Percentiles rank a stretch among this genome's conserved stretches.
Conservation (phyloP, 2,888 invertebrate genomes). For the Tetrapedia diversipes region DNA sequence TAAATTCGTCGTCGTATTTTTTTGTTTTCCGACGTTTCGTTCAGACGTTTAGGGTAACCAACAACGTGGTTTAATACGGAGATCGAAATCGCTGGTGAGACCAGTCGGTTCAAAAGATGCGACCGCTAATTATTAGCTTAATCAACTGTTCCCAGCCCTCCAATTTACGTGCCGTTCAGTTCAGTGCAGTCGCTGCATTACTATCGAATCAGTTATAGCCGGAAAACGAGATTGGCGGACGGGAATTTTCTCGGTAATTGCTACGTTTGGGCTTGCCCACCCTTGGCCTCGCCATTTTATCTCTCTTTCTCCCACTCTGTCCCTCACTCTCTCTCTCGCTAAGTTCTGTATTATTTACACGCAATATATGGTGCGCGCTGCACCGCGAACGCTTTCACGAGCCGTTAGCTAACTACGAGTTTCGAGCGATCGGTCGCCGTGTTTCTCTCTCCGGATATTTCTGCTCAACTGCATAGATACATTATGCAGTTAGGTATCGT, state of each 20-base stretch:
- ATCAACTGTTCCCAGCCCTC: constrained; percentile 15
- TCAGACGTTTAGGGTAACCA: too few relatives aligned
- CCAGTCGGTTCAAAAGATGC: background rate
- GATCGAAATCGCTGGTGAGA: background rate
- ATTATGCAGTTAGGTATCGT: background rate
- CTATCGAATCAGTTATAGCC: constrained; percentile 29
- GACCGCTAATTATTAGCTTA: constrained; percentile 8
- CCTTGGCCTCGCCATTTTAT: background rate
- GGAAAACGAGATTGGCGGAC: constrained; percentile 24
- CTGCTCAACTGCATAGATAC: background rate
- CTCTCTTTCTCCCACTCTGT: background rate
- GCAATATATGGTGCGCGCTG: constrained; percentile 20
- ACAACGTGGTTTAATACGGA: too few relatives aligned
- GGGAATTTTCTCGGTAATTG: constrained; percentile 50
- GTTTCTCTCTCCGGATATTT: background rate
- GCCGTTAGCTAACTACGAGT: constrained; percentile 12
- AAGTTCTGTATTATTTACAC: constrained; percentile 38
- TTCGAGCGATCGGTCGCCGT: constrained; percentile 5
- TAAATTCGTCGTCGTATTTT: too few relatives aligned
- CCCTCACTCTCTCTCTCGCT: background rate
- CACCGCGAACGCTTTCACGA: background rate
- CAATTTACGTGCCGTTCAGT: constrained; percentile 49
- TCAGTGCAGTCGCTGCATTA: constrained; percentile 20
- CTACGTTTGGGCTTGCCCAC: background rate
- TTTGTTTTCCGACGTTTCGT: too few relatives aligned